Base-by-base conservation (phyloP, 2,113 vertebrate species). In the Origma solitaria region DNA sequence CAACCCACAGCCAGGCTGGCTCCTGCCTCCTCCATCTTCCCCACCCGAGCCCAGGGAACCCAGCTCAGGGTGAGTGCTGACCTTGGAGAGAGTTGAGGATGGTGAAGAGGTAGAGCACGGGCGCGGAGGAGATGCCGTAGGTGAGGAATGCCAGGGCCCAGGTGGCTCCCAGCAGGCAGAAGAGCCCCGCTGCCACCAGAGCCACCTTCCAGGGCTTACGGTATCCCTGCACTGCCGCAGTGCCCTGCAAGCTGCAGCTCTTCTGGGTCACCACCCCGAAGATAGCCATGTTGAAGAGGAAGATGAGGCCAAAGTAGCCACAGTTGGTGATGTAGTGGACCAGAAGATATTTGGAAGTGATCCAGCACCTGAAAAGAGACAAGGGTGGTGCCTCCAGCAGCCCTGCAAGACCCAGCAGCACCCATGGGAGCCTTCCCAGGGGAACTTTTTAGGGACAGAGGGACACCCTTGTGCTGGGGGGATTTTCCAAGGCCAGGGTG, bases 61-160 rank as follows among this genome's bases (percentile, higher is more conserved):
- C 60, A 62, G 27, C 35, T 60, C 6, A 3, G 44, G 75, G 44
- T 21, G 5, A 7, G 25, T 42, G 21, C 97, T 98, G 57, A 99
- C 98, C 98, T 98, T 99, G 98, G 33, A 97, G 65, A 4, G 98
- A 98, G 96, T 98, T 99, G 77, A 98, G 95, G 49, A 98, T 60
- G 33, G 98, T 96, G 75, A 98, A 99, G 57, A 98, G 72, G 72
- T 99, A 98, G 86, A 98, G 72, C 28, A 98, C 17, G 0, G 97
- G 53, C 6, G 62, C 49, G 37, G 97, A 98, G 82, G 97, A 88
- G 28, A 95, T 96, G 28, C 97, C 93, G 0, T 96, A 30, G 51
- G 92, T 97, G 82, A 99, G 93, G 94, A 98, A 97, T 9, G 93
- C 97, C 94, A 98, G 95, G 6, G 98, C 98, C 98, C 98, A 99